Evolutionary conservation across 2,113 vertebrate genomes (phyloP).

Genomic region (Sarotherodon lohbergeri): DNA sequence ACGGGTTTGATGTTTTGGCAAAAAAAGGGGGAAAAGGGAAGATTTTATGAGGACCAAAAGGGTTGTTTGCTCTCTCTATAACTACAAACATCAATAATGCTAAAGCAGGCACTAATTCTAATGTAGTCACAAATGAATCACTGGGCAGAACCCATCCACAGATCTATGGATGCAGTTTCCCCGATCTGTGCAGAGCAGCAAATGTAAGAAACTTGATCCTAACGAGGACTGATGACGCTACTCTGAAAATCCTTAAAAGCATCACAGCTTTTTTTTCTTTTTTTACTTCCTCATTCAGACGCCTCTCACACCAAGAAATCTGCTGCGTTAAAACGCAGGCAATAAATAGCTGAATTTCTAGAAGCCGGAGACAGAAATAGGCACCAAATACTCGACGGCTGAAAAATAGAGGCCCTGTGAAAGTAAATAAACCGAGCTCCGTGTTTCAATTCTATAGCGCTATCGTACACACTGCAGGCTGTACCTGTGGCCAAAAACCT

Average conservation of each 20-base stretch:
- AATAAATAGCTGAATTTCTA: slow-evolving; percentile 29
- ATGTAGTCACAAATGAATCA: slow-evolving; percentile 9
- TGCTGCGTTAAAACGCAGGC: slow-evolving; percentile 11
- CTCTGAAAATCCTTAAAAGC: slow-evolving; percentile 30
- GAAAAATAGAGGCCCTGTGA: background rate
- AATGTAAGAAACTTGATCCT: slow-evolving; percentile 18
- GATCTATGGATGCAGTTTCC: background rate
- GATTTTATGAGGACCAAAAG: background rate
- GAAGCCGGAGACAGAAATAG: slow-evolving; percentile 33
- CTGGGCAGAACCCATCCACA: background rate
- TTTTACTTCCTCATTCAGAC: slow-evolving; percentile 6
- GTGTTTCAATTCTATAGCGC: slow-evolving; percentile 1
- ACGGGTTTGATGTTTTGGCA: slow-evolving; percentile 38
- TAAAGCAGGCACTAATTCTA: background rate
- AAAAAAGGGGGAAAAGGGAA: background rate
- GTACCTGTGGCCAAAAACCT: background rate
- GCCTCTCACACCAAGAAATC: background rate
- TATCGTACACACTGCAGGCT: slow-evolving; percentile 19
- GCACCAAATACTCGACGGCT: slow-evolving; percentile 28
- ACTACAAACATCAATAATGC: background rate
- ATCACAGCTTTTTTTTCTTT: background rate
- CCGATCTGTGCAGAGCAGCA: background rate
- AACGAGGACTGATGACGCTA: slow-evolving; percentile 9
- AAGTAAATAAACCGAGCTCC: slow-evolving; percentile 41
- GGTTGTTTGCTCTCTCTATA: background rate